phyloP scores from a whole-genome alignment of 2,888 invertebrate genomes.

The Iphiclides podalirius region DNA sequence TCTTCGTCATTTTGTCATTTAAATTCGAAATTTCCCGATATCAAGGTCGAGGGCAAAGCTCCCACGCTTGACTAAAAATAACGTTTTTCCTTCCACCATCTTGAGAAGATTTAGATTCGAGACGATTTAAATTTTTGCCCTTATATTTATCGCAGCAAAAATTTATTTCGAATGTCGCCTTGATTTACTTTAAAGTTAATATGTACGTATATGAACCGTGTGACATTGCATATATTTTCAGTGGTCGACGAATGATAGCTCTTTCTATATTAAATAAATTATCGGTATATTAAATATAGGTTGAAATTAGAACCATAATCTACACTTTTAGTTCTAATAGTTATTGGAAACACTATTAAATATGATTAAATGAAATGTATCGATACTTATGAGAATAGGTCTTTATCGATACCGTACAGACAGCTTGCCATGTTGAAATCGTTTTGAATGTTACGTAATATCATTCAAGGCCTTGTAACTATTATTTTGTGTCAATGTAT shows the following conservation, averaged over 20 bases:
- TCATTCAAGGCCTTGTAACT: slow-evolving; percentile 15
- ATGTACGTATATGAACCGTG: too few relatives aligned
- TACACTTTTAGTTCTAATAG: too few relatives aligned
- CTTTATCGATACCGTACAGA: not conserved
- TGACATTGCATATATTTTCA: too few relatives aligned
- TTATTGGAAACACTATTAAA: too few relatives aligned
- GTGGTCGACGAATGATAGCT: too few relatives aligned
- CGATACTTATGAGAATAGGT: not conserved
- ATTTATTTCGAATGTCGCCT: not conserved
- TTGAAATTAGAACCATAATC: too few relatives aligned
- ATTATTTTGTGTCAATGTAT: slow-evolving; percentile 7
- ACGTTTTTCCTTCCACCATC: slow-evolving; percentile 45
- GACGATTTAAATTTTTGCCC: not conserved
- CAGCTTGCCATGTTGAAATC: slow-evolving; percentile 1
- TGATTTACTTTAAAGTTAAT: too few relatives aligned
- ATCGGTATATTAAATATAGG: too few relatives aligned
- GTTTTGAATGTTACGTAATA: not conserved
- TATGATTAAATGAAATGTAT: too few relatives aligned
- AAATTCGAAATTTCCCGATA: slow-evolving; percentile 18
- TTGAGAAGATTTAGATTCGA: slow-evolving; percentile 24
- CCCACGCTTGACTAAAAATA: slow-evolving; percentile 39
- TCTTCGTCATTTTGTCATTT: slow-evolving; percentile 1
- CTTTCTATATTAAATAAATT: too few relatives aligned
- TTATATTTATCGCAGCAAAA: not conserved
- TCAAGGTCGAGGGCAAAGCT: slow-evolving; percentile 44